Base-by-base conservation (phyloP, 2,113 vertebrate genomes). In the Microcebus ravelobensis region DNA sequence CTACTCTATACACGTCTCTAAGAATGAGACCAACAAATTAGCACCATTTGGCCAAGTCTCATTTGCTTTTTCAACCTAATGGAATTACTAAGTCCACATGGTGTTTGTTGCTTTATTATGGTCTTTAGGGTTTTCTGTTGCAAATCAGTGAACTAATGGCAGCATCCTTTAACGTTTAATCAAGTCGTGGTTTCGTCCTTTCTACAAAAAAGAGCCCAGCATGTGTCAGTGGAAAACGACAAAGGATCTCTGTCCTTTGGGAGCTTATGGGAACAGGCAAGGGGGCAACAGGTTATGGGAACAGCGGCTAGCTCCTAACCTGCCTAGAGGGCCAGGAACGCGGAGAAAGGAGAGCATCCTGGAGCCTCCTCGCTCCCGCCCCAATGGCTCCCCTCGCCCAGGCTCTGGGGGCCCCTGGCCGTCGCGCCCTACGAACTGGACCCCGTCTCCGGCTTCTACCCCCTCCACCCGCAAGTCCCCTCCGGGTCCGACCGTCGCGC, bases 401-500 rank as follows among this genome's bases (percentile, higher is more conserved):
- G 70, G 48, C 18, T 29, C 13, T 45, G 14, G 1, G 29, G 1
- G 31, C 27, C 29, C 31, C 67, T 2, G 21, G 27, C 76, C 23
- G 2, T 4, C 25, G 18, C 27, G 14, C 39, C 55, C 87, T 18
- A 68, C 0, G 20, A 45, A 27, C 29, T 5, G 0, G 14, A 2
- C 29, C 48, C 67, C 8, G 6, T 5, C 36, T 29, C 70, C 42
- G 1, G 25, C 27, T 59, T 5, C 57, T 2, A 5, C 7, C 27
- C 23, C 14, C 11, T 1, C 3, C 68, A 4, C 25, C 5, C 8
- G 4, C 12, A n/a, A 0, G 29, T 27, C 50, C 68, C 13, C 71
- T 17, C 15, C 18, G 1, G 4, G 20, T 39, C 27, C 17, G 45
- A 63, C 59, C 8, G 42, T 31, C 2, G 59, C 48, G 12, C 45